phyloP scores from a whole-genome alignment of 1,140 invertebrate genomes.

The Zaprionus camerounensis region DNA sequence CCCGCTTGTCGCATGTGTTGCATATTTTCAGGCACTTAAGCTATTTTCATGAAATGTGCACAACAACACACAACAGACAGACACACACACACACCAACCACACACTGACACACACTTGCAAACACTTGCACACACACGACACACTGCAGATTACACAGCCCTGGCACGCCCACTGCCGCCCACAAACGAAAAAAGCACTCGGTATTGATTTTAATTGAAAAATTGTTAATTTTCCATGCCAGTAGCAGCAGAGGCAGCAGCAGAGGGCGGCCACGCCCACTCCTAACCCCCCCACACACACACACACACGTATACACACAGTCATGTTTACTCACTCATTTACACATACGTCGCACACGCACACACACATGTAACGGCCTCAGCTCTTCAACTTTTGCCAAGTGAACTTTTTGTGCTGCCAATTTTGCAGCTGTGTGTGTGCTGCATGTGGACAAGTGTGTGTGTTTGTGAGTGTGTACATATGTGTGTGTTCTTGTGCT shows the following conservation, averaged over 20 bases:
- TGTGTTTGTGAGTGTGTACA: conserved; percentile 16
- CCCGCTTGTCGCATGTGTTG: conserved; percentile 58
- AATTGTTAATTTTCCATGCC: conserved; percentile 83
- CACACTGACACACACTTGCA: conserved; percentile 16
- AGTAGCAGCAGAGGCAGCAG: conserved; percentile 61
- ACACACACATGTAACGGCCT: neutral
- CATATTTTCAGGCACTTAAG: conserved; percentile 81
- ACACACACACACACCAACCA: conserved; percentile 27
- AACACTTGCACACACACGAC: conserved; percentile 23
- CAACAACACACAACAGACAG: conserved; percentile 42
- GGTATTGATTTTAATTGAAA: conserved; percentile 83
- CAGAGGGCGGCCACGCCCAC: conserved; percentile 53
- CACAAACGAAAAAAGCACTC: conserved; percentile 62
- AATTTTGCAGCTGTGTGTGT: conserved; percentile 53
- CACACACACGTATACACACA: neutral
- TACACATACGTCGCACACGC: conserved; percentile 9
- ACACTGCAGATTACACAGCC: conserved; percentile 49
- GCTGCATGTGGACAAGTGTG: neutral
- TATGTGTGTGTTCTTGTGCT: conserved; percentile 27
- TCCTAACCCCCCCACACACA: neutral
- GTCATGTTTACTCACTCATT: conserved; percentile 2
- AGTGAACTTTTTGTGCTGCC: conserved; percentile 75
- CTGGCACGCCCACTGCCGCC: conserved; percentile 29
- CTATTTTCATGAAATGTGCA: conserved; percentile 75
- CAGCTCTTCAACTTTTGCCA: conserved; percentile 46